phyloP scores from a whole-genome alignment of 2,797 vertebrate genomes.

The Malacoraja senta region DNA sequence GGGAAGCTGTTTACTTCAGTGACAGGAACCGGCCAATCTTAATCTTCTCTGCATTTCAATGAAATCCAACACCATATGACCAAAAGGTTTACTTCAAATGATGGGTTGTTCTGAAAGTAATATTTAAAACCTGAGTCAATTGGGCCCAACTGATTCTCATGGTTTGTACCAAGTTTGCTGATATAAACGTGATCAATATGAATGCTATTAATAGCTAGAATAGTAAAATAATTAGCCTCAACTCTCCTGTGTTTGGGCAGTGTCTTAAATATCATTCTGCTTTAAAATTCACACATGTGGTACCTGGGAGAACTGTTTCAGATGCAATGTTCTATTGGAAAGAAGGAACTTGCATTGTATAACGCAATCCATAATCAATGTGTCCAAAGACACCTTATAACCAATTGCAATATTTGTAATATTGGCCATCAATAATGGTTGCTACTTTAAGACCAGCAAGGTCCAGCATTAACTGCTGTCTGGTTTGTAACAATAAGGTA shows the following conservation, averaged over 20 bases:
- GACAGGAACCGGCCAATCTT: not conserved
- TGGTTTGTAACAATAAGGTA: no score
- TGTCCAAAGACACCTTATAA: not conserved
- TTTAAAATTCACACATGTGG: not conserved
- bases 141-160: no score
- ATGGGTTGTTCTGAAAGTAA: constrained; percentile 15
- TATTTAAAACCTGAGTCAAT: not conserved
- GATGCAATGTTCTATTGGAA: not conserved
- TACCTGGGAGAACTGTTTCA: no score
- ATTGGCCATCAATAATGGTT: no score
- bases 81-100: not conserved
- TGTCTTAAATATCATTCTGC: not conserved
- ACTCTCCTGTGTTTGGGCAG: not conserved
- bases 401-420: no score
- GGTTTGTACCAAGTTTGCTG: not conserved
- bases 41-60: constrained; percentile 29
- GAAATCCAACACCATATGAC: not conserved
- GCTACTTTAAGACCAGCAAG: no score
- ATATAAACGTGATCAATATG: not conserved
- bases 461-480: no score
- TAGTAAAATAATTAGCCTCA: not conserved
- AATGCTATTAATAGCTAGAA: no score
- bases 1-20: constrained; percentile 36
- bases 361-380: not conserved
- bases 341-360: not conserved